Evolutionary conservation across 2,888 invertebrate species (phyloP).

Genomic region (Parapristionchus giblindavisi): DNA sequence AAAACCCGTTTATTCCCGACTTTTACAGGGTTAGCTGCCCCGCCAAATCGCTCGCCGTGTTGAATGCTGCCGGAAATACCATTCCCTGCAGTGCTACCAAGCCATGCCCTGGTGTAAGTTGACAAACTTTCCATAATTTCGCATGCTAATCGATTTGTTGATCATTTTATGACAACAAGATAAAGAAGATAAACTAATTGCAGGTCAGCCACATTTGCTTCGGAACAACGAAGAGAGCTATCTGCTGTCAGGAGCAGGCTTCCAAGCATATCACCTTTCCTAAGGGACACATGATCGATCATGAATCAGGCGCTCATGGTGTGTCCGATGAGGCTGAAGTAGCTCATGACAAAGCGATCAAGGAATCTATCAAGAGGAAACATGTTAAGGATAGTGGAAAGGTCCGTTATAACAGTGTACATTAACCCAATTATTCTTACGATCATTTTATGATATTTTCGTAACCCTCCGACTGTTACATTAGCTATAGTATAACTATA

Average conservation of each 20-base stretch:
- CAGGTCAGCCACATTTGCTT: conserved; percentile 48
- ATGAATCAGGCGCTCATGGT: background rate
- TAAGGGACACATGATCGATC: conserved; percentile 20
- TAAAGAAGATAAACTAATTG: too few species aligned
- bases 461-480: too few species aligned
- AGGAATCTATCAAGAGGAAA: conserved; percentile 23
- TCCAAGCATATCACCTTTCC: background rate
- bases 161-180: too few species aligned
- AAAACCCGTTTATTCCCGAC: conserved; percentile 27
- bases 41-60: conserved; percentile 47
- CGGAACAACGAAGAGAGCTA: conserved; percentile 50
- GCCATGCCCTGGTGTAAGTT: conserved; percentile 49
- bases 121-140: background rate
- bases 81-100: conserved; percentile 46
- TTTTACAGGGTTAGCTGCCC: conserved; percentile 46
- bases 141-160: background rate
- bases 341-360: conserved; percentile 3
- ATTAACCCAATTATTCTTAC: too few species aligned
- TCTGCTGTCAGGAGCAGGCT: conserved; percentile 53
- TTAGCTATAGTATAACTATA: too few species aligned
- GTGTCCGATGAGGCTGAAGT: conserved; percentile 7
- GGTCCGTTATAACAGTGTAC: background rate
- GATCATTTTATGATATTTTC: too few species aligned
- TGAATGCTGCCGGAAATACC: conserved; percentile 45
- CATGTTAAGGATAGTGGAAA: conserved; percentile 25